Conservation (phyloP, 2,888 invertebrate species). For the Aspidiotus destructor region DNA sequence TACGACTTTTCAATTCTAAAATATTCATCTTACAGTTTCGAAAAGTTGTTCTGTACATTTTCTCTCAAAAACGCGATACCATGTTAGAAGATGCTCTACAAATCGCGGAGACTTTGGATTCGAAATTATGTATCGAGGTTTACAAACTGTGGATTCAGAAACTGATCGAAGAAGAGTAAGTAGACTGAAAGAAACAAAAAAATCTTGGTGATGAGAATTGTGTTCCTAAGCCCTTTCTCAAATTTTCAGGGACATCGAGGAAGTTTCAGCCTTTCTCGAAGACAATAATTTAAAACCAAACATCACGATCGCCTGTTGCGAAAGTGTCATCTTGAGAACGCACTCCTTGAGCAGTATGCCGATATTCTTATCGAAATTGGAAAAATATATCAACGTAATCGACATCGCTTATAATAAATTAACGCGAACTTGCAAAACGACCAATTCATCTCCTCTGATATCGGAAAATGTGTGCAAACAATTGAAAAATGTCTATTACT, state of each 20-base stretch:
- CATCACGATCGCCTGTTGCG: conserved; percentile 19
- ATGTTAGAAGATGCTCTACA: conserved; percentile 38
- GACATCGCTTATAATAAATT: conserved; percentile 16
- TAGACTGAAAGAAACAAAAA: neutral
- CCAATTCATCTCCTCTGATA: conserved; percentile 6
- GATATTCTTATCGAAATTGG: conserved; percentile 7
- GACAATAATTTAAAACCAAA: conserved; percentile 21
- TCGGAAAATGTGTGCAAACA: conserved; percentile 11
- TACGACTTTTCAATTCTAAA: neutral
- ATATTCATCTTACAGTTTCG: conserved; percentile 19
- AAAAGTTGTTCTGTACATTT: conserved; percentile 34
- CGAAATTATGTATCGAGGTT: conserved; percentile 27
- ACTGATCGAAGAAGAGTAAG: conserved; percentile 36
- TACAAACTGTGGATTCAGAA: conserved; percentile 35
- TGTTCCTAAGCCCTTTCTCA: neutral
- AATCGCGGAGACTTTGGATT: conserved; percentile 31
- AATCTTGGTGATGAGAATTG: neutral
- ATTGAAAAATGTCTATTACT: conserved; percentile 23
- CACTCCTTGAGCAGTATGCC: conserved; percentile 16
- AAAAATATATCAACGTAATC: conserved; percentile 22
- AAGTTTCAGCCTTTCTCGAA: conserved; percentile 18
- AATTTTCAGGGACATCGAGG: conserved; percentile 15
- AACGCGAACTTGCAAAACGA: conserved; percentile 9
- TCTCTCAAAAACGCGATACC: conserved; percentile 28
- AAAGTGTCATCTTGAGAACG: conserved; percentile 18